Evolutionary conservation across 1,140 invertebrate genomes (phyloP).

Genomic region (Anastatus disparis): DNA sequence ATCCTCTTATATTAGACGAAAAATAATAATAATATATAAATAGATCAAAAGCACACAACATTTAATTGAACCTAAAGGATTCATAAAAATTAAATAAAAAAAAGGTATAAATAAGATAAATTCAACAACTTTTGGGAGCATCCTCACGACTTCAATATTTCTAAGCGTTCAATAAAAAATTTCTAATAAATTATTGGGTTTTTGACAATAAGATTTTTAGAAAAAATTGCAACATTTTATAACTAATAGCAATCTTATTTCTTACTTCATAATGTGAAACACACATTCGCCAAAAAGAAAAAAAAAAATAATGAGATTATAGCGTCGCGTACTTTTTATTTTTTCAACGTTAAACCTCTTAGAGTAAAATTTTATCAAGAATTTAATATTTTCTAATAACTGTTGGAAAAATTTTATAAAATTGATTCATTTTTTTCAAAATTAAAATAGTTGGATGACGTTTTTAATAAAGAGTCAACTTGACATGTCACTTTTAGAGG

Average conservation of each 20-base stretch:
- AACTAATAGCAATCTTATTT: conserved; percentile 12
- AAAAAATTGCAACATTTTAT: background rate
- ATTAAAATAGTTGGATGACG: too few relatives aligned
- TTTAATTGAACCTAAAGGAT: background rate
- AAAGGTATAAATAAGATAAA: too few relatives aligned
- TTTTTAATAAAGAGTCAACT: too few relatives aligned
- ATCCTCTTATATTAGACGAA: background rate
- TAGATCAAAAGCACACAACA: conserved; percentile 14
- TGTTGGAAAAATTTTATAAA: too few relatives aligned
- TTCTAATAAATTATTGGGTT: conserved; percentile 6
- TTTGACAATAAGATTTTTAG: conserved; percentile 6
- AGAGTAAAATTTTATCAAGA: too few relatives aligned
- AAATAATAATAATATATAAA: background rate
- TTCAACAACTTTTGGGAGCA: too few relatives aligned
- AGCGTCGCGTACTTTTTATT: background rate
- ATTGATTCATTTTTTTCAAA: too few relatives aligned
- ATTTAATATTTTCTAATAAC: too few relatives aligned
- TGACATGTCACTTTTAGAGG: conserved; percentile 1
- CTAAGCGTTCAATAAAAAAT: conserved; percentile 26
- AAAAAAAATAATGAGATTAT: too few relatives aligned
- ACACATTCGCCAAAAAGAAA: conserved; percentile 2
- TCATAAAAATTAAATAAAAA: background rate
- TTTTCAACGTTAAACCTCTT: background rate
- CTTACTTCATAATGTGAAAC: background rate
- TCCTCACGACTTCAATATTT: conserved; percentile 4